These are phyloP conservation scores for Phycodurus eques DNA, from an alignment of 2,113 vertebrate genomes.

Conservation along the genomic window DNA sequence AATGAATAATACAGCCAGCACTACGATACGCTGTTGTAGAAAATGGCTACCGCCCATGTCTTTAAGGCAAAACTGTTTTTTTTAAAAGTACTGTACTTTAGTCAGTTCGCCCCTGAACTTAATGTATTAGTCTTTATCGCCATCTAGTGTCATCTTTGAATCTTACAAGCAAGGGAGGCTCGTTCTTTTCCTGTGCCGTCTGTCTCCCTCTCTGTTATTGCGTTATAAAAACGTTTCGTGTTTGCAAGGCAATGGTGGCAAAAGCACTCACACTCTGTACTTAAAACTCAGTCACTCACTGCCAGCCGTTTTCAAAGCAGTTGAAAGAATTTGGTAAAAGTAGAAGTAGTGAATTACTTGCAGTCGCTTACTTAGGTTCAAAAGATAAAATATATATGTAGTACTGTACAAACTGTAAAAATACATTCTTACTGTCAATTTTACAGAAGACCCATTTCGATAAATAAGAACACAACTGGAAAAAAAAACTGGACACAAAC, in stretches of 20 bases:
- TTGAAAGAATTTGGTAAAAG: too few species aligned
- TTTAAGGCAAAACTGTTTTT: neutral
- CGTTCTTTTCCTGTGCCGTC: neutral
- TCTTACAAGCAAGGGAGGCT: neutral
- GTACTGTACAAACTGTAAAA: too few species aligned
- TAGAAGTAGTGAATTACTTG: too few species aligned
- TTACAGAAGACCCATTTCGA: too few species aligned
- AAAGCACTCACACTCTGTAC: neutral
- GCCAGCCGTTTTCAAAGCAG: too few species aligned
- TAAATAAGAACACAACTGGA: too few species aligned
- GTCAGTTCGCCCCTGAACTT: neutral
- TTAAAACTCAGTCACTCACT: too few species aligned
- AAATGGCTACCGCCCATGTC: neutral
- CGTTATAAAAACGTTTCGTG: neutral
- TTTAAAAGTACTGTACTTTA: neutral
- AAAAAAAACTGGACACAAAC: too few species aligned
- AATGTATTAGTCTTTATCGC: constrained; percentile 1
- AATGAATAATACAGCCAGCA: neutral
- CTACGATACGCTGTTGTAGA: too few species aligned
- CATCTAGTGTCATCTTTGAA: constrained; percentile 18
- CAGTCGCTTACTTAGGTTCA: too few species aligned
- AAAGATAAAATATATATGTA: too few species aligned
- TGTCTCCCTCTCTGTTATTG: neutral
- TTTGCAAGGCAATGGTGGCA: neutral
- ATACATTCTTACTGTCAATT: too few species aligned